Conservation (phyloP, 2,797 vertebrate species). For the Notamacropus eugenii region DNA sequence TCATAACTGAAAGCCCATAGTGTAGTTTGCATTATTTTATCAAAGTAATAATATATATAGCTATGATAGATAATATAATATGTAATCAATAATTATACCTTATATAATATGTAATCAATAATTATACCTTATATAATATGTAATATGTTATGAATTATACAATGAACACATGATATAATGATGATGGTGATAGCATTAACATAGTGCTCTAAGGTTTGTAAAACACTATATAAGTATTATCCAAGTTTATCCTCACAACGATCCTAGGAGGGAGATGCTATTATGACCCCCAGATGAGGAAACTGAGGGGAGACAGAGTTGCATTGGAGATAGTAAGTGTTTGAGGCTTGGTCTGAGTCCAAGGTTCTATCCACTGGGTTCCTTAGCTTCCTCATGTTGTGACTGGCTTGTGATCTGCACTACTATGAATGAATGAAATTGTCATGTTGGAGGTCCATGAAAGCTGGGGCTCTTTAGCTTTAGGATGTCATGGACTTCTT, state of each 20-base stretch:
- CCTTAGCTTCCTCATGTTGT: neutral
- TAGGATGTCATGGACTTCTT: neutral
- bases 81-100: neutral
- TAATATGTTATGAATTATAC: neutral
- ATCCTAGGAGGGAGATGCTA: neutral
- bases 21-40: constrained; percentile 44
- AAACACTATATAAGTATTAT: neutral
- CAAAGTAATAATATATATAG: neutral
- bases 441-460: neutral
- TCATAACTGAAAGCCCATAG: constrained; percentile 27
- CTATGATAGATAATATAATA: too few relatives aligned
- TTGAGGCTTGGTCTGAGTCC: neutral
- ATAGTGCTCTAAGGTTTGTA: neutral
- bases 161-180: neutral
- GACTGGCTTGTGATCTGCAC: neutral
- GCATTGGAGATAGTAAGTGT: neutral
- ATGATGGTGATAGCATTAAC: neutral
- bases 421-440: neutral
- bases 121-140: neutral
- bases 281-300: neutral
- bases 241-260: neutral
- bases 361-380: neutral
- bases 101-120: neutral
- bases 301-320: neutral
- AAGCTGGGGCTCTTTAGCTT: neutral